Evolutionary conservation across 2,888 invertebrate genomes (phyloP), one percentile per base, ranked within the genome.

Genomic region (Andrena dorsata): DNA sequence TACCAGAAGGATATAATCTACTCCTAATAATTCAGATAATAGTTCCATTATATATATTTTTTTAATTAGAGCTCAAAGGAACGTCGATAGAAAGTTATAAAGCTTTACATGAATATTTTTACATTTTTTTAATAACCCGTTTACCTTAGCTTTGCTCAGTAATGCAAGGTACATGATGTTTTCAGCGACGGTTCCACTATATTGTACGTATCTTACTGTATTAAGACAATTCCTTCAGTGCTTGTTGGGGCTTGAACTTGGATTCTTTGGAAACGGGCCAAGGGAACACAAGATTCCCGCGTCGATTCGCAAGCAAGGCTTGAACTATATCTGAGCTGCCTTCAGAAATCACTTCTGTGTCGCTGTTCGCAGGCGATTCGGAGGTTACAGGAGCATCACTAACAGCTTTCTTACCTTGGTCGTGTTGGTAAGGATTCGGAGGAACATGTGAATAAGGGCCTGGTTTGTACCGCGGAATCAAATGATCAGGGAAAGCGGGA

Each of bases 331-430:
- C 71, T 6, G 35, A 20, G 0, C 71, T 70, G 6, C 53, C 58
- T 28, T 80, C 80, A 1, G 82, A 41, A 20, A 82, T 47, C 56
- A 56, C 53, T 64, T 82, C 82, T 13, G 76, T 32, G 0, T 80
- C 79, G 3, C 35, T n/a, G 23, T 74, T 76, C 7, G 32, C 2
- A 4, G 73, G 23, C 4, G 56, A 1, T 1, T 7, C 70, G 0
- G 60, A 28, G 13, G 30, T 26, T 5, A 65, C 70, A n/a, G 53
- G 1, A 20, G n/a, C 49, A 8, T 49, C 74, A 16, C 32, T n/a
- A 0, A 3, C 41, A 16, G 6, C 6, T 32, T 74, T 73, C 20
- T 66, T 74, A 0, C 10, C 32, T 2, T 61, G 66, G 3, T 4
- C 32, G 3, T 32, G 26, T 0, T 66, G 66, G 0, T 53, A 69